Conservation (phyloP, 2,113 vertebrate genomes). For the Centropus bengalensis region DNA sequence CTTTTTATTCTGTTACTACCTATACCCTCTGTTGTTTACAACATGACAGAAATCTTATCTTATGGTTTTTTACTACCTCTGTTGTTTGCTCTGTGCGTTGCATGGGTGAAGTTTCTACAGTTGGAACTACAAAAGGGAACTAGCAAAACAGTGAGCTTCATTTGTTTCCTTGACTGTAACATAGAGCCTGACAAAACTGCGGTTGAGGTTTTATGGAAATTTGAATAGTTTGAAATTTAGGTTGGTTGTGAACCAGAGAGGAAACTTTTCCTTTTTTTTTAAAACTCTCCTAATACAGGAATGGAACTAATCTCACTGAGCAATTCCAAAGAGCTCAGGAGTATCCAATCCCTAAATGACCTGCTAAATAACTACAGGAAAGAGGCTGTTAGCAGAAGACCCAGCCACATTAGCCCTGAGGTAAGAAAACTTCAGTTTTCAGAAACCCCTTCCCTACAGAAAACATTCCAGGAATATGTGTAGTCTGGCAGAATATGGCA, state of each 20-base stretch:
- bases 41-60: background rate
- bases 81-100: background rate
- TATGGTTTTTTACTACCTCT: background rate
- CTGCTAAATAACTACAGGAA: background rate
- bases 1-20: background rate
- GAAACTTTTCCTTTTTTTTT: background rate
- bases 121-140: background rate
- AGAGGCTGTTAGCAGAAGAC: background rate
- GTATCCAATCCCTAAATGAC: constrained; percentile 30
- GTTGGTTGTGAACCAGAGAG: constrained; percentile 11
- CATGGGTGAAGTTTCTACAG: background rate
- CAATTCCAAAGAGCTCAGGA: background rate
- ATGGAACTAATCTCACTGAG: background rate
- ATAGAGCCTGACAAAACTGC: constrained; percentile 5
- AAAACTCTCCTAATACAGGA: background rate
- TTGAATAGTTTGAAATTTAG: constrained; percentile 7
- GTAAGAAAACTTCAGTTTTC: background rate
- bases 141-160: background rate
- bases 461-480: background rate
- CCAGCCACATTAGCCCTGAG: background rate
- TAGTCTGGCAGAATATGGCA: background rate
- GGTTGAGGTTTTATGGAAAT: constrained; percentile 35
- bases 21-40: background rate
- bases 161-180: background rate
- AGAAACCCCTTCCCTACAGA: background rate